Base-by-base conservation (phyloP, 2,113 vertebrate species). In the Pseudonaja textilis region DNA sequence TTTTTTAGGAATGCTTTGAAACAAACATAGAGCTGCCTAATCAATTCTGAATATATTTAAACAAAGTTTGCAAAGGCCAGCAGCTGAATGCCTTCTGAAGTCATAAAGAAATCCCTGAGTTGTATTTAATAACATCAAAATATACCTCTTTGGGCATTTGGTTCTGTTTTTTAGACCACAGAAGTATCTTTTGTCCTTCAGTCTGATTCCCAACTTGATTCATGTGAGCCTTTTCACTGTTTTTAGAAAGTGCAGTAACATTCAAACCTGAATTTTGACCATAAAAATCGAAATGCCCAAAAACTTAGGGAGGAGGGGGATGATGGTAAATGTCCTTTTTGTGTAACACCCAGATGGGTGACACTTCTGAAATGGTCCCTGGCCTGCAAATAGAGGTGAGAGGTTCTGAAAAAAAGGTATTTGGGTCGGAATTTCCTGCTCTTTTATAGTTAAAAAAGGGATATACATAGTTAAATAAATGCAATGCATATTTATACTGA, bases 341-440 rank as follows among this genome's bases (percentile, higher is more conserved):
- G 18, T 81, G 7, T 9, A 81, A 42, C 7, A 42, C 74, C 34
- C 50, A 90, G 34, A 11, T 25, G 2, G 59, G n/a, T 87, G 61
- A 88, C 9, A 61, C 87, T 90, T 95, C 86, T 95, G 93, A 96
- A 96, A 93, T 39, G 93, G 85, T 93, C 97, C 98, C 97, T 97
- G 97, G 96, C 96, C 97, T 95, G 97, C 97, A 98, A 98, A 97
- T 97, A 92, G 96, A 94, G 95, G 93, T 93, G 94, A 93, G 94
- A 93, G 89, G 94, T 95, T 97, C 96, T 94, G 91, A 96, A 95
- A 91, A 90, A 89, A 88, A 93, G 50, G 91, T 55, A 69, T 91
- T 94, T 96, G 94, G 50, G 56, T 57, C 59, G 88, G 45, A 69
- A 92, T 87, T 87, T 95, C 93, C 87, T 61, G 94, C 92, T 92